A percentile compares a stretch with the other conserved stretches of the same genome.
These are phyloP conservation scores for Heliconius aoede DNA, from an alignment of 2,888 invertebrate genomes.

Conservation along the genomic window DNA sequence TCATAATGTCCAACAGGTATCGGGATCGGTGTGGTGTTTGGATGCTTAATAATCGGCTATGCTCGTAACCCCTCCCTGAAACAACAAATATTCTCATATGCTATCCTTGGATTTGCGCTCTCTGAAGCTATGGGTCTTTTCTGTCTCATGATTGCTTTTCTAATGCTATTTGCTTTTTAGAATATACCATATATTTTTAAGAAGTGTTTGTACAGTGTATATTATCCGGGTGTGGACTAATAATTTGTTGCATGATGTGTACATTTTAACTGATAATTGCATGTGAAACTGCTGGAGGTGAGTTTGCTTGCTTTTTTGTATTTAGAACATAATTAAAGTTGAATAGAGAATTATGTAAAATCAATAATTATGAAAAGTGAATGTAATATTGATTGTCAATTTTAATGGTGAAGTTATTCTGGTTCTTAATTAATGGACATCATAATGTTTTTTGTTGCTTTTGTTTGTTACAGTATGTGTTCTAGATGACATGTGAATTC, in stretches of 20 bases:
- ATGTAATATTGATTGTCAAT: neutral
- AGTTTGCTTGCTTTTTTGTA: slow-evolving; percentile 9
- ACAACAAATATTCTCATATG: slow-evolving; percentile 98
- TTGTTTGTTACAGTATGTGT: slow-evolving; percentile 1
- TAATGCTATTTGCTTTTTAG: slow-evolving; percentile 97
- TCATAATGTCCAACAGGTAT: slow-evolving; percentile 86
- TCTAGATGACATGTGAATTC: neutral
- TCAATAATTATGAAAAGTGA: no score
- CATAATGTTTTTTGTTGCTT: no score
- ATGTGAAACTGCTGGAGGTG: slow-evolving; percentile 31
- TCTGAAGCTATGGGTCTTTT: slow-evolving; percentile 99
- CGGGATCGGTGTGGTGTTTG: slow-evolving; percentile 99
- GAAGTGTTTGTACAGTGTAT: slow-evolving; percentile 60
- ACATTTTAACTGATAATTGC: slow-evolving; percentile 28
- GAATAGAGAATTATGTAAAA: no score
- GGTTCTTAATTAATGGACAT: no score
- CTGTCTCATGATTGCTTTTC: slow-evolving; percentile 99
- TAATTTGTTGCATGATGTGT: slow-evolving; percentile 22
- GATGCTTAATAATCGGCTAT: slow-evolving; percentile 97
- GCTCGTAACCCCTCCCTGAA: slow-evolving; percentile 98
- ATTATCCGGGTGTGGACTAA: slow-evolving; percentile 42
- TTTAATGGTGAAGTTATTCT: no score
- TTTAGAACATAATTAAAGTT: neutral
- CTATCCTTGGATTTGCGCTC: slow-evolving; percentile 98
- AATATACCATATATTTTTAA: slow-evolving; percentile 53